Conservation (phyloP, 53 echinoderm and acorn worm genomes). For the Paelopatides confundens region DNA sequence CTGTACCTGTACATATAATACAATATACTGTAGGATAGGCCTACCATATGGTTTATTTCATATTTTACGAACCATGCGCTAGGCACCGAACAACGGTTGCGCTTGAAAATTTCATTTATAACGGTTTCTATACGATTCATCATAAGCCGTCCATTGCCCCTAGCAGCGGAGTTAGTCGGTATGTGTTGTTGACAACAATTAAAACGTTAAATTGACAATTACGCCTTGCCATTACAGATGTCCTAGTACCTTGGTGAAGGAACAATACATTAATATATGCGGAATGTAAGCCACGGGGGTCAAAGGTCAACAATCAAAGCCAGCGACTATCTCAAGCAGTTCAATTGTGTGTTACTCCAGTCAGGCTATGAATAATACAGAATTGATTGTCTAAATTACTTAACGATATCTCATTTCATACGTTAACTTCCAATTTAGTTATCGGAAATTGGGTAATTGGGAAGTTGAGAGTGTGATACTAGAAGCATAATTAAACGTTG, state of each 20-base stretch:
- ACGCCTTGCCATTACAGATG: constrained; percentile 23
- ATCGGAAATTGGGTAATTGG: background rate
- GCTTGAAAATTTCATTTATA: background rate
- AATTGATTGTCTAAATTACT: background rate
- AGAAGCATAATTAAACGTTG: background rate
- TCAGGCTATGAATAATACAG: too few species aligned
- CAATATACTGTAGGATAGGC: too few species aligned
- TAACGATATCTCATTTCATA: background rate
- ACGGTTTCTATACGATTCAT: background rate
- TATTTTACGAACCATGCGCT: too few species aligned
- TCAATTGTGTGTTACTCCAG: background rate
- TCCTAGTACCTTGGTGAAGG: background rate
- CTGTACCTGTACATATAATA: too few species aligned
- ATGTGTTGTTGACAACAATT: constrained; percentile 27
- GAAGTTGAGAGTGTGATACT: background rate
- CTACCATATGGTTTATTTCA: too few species aligned
- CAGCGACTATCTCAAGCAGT: background rate
- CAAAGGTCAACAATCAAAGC: background rate
- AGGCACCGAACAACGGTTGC: background rate
- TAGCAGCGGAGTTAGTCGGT: background rate
- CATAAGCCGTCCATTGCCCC: constrained; percentile 19
- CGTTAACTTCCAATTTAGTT: background rate
- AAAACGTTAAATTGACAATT: constrained; percentile 21
- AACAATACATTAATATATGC: background rate
- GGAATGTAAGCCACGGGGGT: background rate